phyloP scores from a whole-genome alignment of 2,888 invertebrate genomes.

The Lasioglossum figueresi region DNA sequence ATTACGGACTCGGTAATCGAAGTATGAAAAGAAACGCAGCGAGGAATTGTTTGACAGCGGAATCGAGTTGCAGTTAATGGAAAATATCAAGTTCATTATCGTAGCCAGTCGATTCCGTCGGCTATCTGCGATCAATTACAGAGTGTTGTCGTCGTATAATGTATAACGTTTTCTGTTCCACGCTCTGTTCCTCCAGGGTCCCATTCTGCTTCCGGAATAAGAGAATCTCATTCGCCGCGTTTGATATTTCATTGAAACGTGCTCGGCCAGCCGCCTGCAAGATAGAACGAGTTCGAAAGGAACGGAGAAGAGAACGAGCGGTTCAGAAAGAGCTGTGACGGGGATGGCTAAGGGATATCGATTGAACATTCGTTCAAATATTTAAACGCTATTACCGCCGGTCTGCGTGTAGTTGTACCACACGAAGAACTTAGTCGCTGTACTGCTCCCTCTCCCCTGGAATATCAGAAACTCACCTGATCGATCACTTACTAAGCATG shows the following conservation, averaged over 20 bases:
- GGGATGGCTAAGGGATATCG: conserved; percentile 76
- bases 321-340: conserved; percentile 62
- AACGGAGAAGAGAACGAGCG: conserved; percentile 56
- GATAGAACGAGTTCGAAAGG: conserved; percentile 69
- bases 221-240: conserved; percentile 77
- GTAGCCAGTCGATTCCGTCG: background rate
- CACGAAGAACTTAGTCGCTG: conserved; percentile 52
- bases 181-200: conserved; percentile 33
- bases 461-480: conserved; percentile 45
- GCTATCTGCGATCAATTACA: conserved; percentile 61
- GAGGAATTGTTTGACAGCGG: background rate
- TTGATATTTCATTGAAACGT: conserved; percentile 80
- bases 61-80: background rate
- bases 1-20: background rate
- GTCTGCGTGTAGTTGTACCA: conserved; percentile 73
- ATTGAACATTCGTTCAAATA: conserved; percentile 82
- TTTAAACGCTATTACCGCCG: conserved; percentile 81
- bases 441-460: conserved; percentile 24
- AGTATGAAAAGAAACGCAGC: background rate
- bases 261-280: conserved; percentile 61
- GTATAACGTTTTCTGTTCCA: conserved; percentile 54
- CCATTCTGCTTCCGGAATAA: conserved; percentile 65
- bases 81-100: conserved; percentile 15
- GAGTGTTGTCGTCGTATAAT: conserved; percentile 45
- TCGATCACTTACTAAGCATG: conserved; percentile 19